A percentile compares a stretch with the other conserved stretches of the same genome.
Evolutionary conservation across 2,797 vertebrate species (phyloP).

Genomic region (Acanthopagrus latus): DNA sequence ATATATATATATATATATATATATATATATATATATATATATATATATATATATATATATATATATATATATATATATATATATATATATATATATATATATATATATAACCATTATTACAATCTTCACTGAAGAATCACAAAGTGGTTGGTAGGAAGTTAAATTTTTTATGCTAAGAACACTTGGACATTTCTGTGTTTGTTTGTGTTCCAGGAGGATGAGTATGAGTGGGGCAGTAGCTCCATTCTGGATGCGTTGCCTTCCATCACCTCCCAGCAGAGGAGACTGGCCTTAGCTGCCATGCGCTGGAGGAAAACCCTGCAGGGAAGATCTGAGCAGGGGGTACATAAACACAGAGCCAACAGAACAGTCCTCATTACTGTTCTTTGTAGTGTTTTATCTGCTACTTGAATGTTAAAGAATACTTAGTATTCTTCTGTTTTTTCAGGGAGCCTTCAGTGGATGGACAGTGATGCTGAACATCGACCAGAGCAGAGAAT

Average conservation of each 20-base stretch:
- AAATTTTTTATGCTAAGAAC: not conserved
- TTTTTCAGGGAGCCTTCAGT: conserved; percentile 93
- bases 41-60: no score
- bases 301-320: conserved; percentile 95
- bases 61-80: no score
- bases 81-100: no score
- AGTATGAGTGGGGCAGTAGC: conserved; percentile 96
- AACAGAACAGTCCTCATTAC: not conserved
- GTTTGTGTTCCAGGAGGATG: conserved; percentile 89
- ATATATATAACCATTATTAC: no score
- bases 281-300: conserved; percentile 91
- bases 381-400: not conserved
- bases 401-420: not conserved
- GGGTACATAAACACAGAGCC: conserved; percentile 56
- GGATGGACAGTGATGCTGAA: conserved; percentile 98
- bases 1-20: no score
- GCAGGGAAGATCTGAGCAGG: conserved; percentile 78
- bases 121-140: no score
- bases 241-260: conserved; percentile 91
- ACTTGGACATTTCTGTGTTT: not conserved
- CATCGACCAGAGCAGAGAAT: conserved; percentile 93
- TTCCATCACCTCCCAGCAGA: conserved; percentile 91
- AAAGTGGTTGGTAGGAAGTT: no score
- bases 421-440: not conserved
- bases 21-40: no score